phyloP scores from a whole-genome alignment of 2,888 invertebrate species.

The Galerucella calmariensis region DNA sequence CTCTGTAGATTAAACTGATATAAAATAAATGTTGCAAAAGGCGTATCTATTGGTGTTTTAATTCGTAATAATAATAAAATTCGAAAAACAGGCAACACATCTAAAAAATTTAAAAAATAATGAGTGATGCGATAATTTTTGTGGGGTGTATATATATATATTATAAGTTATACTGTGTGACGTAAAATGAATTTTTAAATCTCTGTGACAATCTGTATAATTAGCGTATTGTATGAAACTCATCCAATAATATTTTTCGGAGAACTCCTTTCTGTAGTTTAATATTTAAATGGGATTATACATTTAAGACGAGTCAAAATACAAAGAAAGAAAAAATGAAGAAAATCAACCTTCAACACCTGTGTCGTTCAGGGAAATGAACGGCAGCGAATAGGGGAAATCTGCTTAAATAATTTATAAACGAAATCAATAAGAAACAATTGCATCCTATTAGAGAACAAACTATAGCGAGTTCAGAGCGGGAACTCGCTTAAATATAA shows the following conservation, averaged over 20 bases:
- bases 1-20: too few relatives aligned
- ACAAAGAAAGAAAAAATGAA: constrained; percentile 12
- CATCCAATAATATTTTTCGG: background rate
- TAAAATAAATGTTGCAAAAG: too few relatives aligned
- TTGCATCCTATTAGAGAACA: constrained; percentile 50
- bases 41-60: too few relatives aligned
- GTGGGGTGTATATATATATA: too few relatives aligned
- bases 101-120: too few relatives aligned
- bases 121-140: too few relatives aligned
- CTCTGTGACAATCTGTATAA: too few relatives aligned
- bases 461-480: constrained; percentile 46
- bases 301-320: constrained; percentile 11
- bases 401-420: constrained; percentile 47
- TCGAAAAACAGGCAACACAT: too few relatives aligned
- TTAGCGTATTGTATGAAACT: too few relatives aligned
- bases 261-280: constrained; percentile 7
- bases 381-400: constrained; percentile 36
- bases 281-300: constrained; percentile 25
- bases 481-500: constrained; percentile 53
- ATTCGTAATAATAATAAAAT: too few relatives aligned
- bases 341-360: constrained; percentile 31
- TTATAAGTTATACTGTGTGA: too few relatives aligned
- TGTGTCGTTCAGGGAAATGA: constrained; percentile 40
- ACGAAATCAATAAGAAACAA: constrained; percentile 51
- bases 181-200: too few relatives aligned